Evolutionary conservation across 2,888 invertebrate species (phyloP).

Genomic region (Trichopria drosophilae): DNA sequence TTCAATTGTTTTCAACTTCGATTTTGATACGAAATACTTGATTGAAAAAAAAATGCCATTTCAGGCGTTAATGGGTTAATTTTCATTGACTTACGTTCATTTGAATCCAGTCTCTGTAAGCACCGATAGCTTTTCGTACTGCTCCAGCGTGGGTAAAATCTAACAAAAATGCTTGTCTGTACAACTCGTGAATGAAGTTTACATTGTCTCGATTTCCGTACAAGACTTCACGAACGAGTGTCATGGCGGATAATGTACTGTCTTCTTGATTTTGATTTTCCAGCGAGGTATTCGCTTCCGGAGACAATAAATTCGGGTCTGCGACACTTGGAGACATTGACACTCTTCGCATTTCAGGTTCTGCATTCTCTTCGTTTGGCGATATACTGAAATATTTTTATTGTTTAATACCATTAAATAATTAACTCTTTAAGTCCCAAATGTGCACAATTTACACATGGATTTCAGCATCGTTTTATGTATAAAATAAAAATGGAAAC

Average conservation of each 20-base stretch:
- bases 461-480: no score
- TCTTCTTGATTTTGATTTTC: slow-evolving; percentile 51
- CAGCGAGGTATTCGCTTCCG: slow-evolving; percentile 44
- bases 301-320: slow-evolving; percentile 48
- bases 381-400: slow-evolving; percentile 46
- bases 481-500: no score
- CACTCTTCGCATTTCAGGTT: slow-evolving; percentile 56
- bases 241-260: slow-evolving; percentile 60
- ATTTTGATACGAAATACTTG: no score
- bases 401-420: slow-evolving; percentile 6
- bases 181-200: slow-evolving; percentile 91
- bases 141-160: slow-evolving; percentile 88
- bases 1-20: no score
- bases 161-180: slow-evolving; percentile 88
- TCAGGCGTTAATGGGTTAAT: no score
- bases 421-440: neutral
- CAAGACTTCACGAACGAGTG: slow-evolving; percentile 84
- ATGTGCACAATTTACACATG: no score
- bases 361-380: slow-evolving; percentile 56
- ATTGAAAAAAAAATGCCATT: no score
- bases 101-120: slow-evolving; percentile 96
- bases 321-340: slow-evolving; percentile 55
- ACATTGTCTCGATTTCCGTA: slow-evolving; percentile 87
- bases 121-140: slow-evolving; percentile 83
- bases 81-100: slow-evolving; percentile 71